Base-by-base conservation (phyloP, 2,113 vertebrate genomes). In the Felis chaus region DNA sequence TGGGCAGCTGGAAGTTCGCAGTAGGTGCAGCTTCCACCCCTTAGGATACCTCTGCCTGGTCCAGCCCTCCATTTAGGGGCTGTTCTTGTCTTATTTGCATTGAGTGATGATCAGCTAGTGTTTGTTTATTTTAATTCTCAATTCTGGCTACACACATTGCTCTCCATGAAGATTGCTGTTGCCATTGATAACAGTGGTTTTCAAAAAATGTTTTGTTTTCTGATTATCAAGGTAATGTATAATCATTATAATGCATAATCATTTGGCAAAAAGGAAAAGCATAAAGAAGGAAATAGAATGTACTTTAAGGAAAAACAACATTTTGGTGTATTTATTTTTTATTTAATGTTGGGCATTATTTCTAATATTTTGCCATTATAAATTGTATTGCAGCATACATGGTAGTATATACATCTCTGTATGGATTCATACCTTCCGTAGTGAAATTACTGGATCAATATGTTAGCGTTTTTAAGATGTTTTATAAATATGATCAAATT, bases 281-380 rank as follows among this genome's bases (percentile, higher is more conserved):
- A 91, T 10, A 55, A 78, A 83, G 85, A 89, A 74, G 55, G 74
- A 92, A 86, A 29, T 50, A 92, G 31, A 93, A 66, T 66, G 18
- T 79, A 84, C 53, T 84, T 83, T 29, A 89, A 82, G 33, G 66
- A 91, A 90, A 94, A 93, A 15, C 21, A 79, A 81, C 63, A 61
- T 39, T 82, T 88, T 91, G 76, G 16, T 53, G 19, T 87, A 57
- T 71, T 83, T 76, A 14, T 78, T 89, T 86, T 13, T 86, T 48
- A 4, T 3, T 6, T 50, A 41, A 69, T 45, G 12, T 83, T 97
- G 74, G 45, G 8, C 6, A 36, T 85, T 93, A 65, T 97, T 95
- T 94, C 63, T 39, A 95, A 3, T 80, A 53, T 55, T 93, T 97
- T 97, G 89, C 61, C 91, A 27, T 90, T 96, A 87, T 14, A 89